Conservation (phyloP, 2,888 invertebrate species). For the Ophonus ardosiacus region DNA sequence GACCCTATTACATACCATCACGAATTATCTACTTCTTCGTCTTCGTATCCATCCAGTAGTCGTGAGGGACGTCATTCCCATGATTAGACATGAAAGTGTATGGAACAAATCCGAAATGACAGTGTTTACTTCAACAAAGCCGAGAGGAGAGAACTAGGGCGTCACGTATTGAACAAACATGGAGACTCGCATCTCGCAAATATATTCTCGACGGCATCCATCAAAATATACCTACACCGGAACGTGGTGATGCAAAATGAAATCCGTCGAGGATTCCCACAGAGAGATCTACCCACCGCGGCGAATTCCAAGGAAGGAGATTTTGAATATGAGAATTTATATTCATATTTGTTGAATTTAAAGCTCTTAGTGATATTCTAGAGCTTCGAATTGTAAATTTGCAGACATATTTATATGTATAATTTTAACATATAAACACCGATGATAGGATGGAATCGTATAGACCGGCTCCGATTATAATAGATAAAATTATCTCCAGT, state of each 20-base stretch:
- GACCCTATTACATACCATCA: background rate
- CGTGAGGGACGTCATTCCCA: background rate
- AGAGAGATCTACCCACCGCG: conserved; percentile 56
- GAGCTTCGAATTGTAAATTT: background rate
- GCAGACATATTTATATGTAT: too few relatives aligned
- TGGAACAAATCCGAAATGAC: conserved; percentile 31
- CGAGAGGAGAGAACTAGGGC: background rate
- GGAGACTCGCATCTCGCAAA: conserved; percentile 25
- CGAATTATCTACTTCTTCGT: background rate
- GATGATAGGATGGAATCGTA: too few relatives aligned
- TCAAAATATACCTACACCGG: conserved; percentile 67
- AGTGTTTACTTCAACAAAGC: conserved; percentile 30
- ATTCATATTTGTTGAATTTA: background rate
- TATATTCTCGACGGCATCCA: conserved; percentile 64
- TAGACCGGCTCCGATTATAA: too few relatives aligned
- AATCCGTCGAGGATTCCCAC: conserved; percentile 74
- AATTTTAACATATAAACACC: too few relatives aligned
- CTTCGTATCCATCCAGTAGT: background rate
- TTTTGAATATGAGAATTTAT: background rate
- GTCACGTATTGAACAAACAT: conserved; percentile 55
- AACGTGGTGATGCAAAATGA: conserved; percentile 73
- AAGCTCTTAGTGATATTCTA: background rate
- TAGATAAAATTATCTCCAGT: too few relatives aligned
- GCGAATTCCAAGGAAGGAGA: background rate
- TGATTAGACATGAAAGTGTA: conserved; percentile 31